Evolutionary conservation across 92 coral and sea anemone genomes (phyloP).

Genomic region (Epizoanthus illoricatus): DNA sequence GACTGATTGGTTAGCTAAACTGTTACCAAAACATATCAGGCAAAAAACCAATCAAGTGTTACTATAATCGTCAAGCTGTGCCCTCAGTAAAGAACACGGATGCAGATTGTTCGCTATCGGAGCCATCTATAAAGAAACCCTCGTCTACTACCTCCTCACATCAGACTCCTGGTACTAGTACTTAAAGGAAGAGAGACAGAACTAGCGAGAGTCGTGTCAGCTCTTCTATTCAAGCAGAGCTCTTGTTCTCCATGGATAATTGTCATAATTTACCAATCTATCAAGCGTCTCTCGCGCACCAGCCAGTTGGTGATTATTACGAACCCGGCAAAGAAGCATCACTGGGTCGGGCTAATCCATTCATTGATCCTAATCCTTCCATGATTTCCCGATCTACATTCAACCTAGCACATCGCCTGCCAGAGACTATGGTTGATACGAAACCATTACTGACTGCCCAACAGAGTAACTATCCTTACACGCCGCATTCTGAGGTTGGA

Average conservation of each 20-base stretch:
- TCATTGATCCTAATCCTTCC: conserved; percentile 69
- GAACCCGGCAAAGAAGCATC: conserved; percentile 83
- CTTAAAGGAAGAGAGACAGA: conserved; percentile 40
- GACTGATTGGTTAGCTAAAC: conserved; percentile 84
- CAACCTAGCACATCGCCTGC: conserved; percentile 73
- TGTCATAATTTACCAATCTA: conserved; percentile 57
- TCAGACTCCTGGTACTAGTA: conserved; percentile 43
- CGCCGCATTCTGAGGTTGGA: conserved; percentile 71
- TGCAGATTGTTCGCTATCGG: conserved; percentile 42
- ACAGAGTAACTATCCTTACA: conserved; percentile 59
- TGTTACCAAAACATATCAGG: conserved; percentile 85
- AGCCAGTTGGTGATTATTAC: conserved; percentile 63
- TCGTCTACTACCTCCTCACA: conserved; percentile 39
- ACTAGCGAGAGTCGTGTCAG: background rate
- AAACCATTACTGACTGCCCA: conserved; percentile 68
- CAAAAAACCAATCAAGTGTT: conserved; percentile 88
- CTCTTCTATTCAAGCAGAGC: conserved; percentile 48
- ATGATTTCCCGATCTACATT: conserved; percentile 76
- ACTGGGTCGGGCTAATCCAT: conserved; percentile 58
- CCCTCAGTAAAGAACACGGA: conserved; percentile 79
- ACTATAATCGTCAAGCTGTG: conserved; percentile 88
- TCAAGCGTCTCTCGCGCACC: conserved; percentile 62
- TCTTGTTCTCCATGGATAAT: conserved; percentile 58
- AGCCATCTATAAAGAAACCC: conserved; percentile 36
- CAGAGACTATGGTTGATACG: conserved; percentile 70